A percentile compares a stretch with the other conserved stretches of the same genome.
Evolutionary conservation across 2,888 invertebrate species (phyloP).

Genomic region (Pristionchus japonicus): DNA sequence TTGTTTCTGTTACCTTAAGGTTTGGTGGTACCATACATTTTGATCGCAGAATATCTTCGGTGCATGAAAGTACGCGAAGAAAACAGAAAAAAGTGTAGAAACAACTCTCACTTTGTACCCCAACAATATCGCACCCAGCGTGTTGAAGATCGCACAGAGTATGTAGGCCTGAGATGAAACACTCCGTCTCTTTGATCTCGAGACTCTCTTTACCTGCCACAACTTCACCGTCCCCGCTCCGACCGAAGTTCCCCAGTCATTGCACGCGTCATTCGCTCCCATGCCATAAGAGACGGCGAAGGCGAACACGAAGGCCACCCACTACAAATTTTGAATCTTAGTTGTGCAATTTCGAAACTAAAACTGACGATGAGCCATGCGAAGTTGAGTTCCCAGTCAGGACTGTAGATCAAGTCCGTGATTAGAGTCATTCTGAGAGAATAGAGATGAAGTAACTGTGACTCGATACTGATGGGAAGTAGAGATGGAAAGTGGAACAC

Average conservation of each 20-base stretch:
- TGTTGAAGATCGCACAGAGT: constrained; percentile 94
- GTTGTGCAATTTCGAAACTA: background rate
- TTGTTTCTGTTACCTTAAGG: constrained; percentile 93
- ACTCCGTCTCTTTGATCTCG: background rate
- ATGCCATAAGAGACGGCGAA: constrained; percentile 64
- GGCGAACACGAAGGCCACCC: constrained; percentile 62
- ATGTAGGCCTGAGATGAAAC: constrained; percentile 87
- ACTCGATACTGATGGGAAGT: no score
- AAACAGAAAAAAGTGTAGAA: no score
- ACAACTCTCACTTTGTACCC: constrained; percentile 77
- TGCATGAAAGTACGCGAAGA: no score
- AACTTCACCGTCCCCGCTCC: constrained; percentile 65
- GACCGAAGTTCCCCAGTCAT: constrained; percentile 66
- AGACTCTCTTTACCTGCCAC: constrained; percentile 52
- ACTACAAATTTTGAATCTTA: background rate
- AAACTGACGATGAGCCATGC: constrained; percentile 58
- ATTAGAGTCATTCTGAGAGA: background rate
- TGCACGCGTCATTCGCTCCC: constrained; percentile 66
- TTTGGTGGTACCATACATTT: no score
- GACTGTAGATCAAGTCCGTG: constrained; percentile 51
- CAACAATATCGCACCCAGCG: constrained; percentile 92
- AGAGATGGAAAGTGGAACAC: no score
- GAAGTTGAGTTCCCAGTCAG: constrained; percentile 56
- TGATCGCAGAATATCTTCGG: no score
- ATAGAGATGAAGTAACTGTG: background rate